These are phyloP conservation scores for Acrocephalus scirpaceus DNA, from an alignment of 2,797 vertebrate genomes.

Conservation along the genomic window DNA sequence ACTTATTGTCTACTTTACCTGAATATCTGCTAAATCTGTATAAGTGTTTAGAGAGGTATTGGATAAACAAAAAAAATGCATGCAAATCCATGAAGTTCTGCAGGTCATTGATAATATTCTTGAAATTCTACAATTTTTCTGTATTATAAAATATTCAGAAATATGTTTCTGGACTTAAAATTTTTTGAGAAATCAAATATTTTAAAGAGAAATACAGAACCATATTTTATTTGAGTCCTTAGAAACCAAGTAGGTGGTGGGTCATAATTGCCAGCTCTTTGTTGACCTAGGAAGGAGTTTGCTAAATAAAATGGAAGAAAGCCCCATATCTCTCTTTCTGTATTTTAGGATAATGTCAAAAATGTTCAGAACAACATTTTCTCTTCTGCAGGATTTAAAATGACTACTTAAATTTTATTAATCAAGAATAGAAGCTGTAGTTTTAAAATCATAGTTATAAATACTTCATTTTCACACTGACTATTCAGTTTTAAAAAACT, in stretches of 20 bases:
- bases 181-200: background rate
- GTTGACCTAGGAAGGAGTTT: background rate
- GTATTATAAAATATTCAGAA: background rate
- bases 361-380: background rate
- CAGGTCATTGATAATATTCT: background rate
- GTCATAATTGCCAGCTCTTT: background rate
- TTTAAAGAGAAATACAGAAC: background rate
- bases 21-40: background rate
- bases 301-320: background rate
- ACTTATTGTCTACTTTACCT: background rate
- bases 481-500: background rate
- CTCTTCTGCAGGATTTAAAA: background rate
- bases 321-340: background rate
- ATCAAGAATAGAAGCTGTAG: background rate
- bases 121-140: background rate
- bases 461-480: background rate
- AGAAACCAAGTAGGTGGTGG: background rate
- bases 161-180: background rate
- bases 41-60: background rate
- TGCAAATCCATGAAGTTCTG: background rate
- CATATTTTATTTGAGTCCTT: background rate
- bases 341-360: background rate
- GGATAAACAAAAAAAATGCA: background rate
- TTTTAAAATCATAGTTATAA: background rate
- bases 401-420: background rate